phyloP scores from a whole-genome alignment of 2,888 invertebrate species.

The Synergus laeviventris region DNA sequence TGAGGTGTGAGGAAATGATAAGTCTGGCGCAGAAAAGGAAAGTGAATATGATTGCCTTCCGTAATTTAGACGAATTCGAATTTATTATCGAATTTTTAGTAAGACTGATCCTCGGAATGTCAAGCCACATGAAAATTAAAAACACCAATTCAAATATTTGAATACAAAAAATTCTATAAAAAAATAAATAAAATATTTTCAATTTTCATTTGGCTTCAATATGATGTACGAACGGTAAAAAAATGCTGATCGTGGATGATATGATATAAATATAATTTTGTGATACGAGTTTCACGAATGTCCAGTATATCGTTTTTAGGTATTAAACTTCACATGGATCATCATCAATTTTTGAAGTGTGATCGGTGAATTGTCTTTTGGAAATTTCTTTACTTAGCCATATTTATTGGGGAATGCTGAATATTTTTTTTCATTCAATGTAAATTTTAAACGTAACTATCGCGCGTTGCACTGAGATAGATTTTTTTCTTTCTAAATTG shows the following conservation, averaged over 20 bases:
- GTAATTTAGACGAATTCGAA: constrained; percentile 13
- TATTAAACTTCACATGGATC: background rate
- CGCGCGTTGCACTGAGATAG: background rate
- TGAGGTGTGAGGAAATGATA: background rate
- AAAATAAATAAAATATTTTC: background rate
- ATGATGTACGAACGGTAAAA: constrained; percentile 5
- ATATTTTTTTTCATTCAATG: background rate
- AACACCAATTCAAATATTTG: background rate
- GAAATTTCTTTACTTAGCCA: constrained; percentile 14
- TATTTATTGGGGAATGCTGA: constrained; percentile 10
- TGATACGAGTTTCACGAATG: constrained; percentile 45
- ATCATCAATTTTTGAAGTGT: background rate
- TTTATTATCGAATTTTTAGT: constrained; percentile 30
- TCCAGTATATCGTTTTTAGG: constrained; percentile 11
- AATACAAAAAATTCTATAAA: background rate
- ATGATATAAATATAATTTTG: constrained; percentile 43
- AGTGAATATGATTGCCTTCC: background rate
- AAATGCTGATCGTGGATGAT: constrained; percentile 4
- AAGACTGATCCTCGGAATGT: constrained; percentile 38
- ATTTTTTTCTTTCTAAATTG: background rate
- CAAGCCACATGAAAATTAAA: constrained; percentile 22
- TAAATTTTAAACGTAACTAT: background rate
- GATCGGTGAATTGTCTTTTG: constrained; percentile 6
- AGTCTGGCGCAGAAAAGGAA: constrained; percentile 6
- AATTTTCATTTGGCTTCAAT: background rate